Evolutionary conservation across 2,797 vertebrate genomes (phyloP), one percentile per base, ranked within the genome.

Genomic region (Etheostoma perlongum): DNA sequence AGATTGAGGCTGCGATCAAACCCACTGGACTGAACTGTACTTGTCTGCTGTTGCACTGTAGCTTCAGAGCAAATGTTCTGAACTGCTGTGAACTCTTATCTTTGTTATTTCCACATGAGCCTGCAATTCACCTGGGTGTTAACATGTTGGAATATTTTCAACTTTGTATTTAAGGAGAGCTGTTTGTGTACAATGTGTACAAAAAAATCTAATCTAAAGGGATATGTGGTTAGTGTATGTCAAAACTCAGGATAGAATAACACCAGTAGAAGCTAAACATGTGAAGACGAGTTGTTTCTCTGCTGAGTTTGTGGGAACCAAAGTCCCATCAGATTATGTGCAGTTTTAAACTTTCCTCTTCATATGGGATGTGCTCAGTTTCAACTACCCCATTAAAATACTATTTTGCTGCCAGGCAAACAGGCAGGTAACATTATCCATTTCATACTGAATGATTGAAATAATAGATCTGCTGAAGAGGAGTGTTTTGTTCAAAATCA

Each of bases 1-100:
- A 90, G 91, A 94, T 95, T 74, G 79, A 78, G 78, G 78, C 85
- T 27, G 85, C 66, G 88, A 93, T 93, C 84, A 40, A 47, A 84
- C 67, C 6, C 18, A 72, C 79, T 25, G 81, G 75, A 74, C 78
- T 83, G 85, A 82, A 71, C 72, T 80, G 44, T 62, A 33, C 73
- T 74, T 76, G 83, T 91, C 49, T 78, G 72, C 63, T 71, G 62
- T 60, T 78, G 68, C 75, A 71, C 75, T 74, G 82, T 42, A 36
- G 71, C 81, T 67, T 60, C 64, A 74, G 21, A 44, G 59, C 33
- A n/a, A 71, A n/a, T 18, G 46, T 1, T 53, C 70, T 80, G 82
- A 72, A 58, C 76, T 69, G 51, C 53, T 57, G 47, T 63, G 74
- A 88, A 79, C 81, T 47, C 74, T 71, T 53, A 67, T 84, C 76